Conservation (phyloP, 37 sponge, comb jelly and placozoan genomes). For the Halichondria panicea region DNA sequence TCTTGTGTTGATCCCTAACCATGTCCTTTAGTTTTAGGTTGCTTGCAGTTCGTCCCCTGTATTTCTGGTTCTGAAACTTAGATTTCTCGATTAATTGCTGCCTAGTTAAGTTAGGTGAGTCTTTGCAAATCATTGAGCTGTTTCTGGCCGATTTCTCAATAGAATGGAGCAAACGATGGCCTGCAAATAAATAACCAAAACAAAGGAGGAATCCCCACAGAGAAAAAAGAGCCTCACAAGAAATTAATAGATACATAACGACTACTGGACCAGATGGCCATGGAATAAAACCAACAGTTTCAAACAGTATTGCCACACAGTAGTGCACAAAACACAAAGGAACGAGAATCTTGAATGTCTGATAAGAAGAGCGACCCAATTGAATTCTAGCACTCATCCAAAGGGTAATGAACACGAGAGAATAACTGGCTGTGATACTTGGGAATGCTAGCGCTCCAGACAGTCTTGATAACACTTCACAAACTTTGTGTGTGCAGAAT, state of each 20-base stretch:
- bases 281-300: constrained; percentile 30
- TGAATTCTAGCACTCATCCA: constrained; percentile 52
- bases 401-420: constrained; percentile 67
- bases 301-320: constrained; percentile 48
- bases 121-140: constrained; percentile 25
- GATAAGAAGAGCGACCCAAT: constrained; percentile 35
- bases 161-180: constrained; percentile 35
- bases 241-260: constrained; percentile 15
- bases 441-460: constrained; percentile 51
- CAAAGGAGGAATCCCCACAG: constrained; percentile 65
- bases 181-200: constrained; percentile 36
- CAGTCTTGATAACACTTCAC: constrained; percentile 32
- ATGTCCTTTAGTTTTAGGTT: constrained; percentile 15
- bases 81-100: constrained; percentile 27
- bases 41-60: neutral
- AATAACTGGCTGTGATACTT: constrained; percentile 70
- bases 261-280: neutral
- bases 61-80: constrained; percentile 1
- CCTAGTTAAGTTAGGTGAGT: constrained; percentile 7
- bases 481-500: constrained; percentile 18
- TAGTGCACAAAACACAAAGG: constrained; percentile 60
- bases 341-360: constrained; percentile 37
- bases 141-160: constrained; percentile 12
- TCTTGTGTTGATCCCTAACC: constrained; percentile 17
- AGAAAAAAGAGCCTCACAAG: constrained; percentile 49